phyloP scores from a whole-genome alignment of 2,113 vertebrate species.

The Pelusios castaneus region DNA sequence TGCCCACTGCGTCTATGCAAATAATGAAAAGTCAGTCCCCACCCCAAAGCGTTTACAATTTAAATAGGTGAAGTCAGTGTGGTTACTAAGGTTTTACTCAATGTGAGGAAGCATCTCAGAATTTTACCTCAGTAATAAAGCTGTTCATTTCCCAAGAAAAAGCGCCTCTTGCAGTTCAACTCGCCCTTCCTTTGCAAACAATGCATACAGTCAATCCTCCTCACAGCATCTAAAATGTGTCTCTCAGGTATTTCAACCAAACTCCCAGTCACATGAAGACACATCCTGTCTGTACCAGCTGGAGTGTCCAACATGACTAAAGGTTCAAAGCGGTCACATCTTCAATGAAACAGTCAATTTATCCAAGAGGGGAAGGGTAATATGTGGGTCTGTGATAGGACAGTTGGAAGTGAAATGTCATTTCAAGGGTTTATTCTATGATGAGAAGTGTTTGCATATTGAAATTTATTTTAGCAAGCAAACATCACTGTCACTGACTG shows the following conservation, averaged over 20 bases:
- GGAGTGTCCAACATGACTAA: background rate
- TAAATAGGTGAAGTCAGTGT: background rate
- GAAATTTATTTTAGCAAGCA: slow-evolving; percentile 27
- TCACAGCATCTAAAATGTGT: background rate
- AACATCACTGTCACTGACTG: background rate
- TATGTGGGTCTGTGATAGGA: background rate
- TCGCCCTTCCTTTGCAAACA: background rate
- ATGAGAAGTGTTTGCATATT: background rate
- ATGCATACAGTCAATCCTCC: background rate
- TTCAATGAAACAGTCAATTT: background rate
- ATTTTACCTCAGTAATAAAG: background rate
- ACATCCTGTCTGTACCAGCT: accelerated
- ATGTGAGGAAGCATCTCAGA: background rate
- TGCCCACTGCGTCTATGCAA: background rate
- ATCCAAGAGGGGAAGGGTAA: background rate
- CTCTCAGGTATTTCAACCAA: background rate
- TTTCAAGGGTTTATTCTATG: background rate
- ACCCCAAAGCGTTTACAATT: background rate
- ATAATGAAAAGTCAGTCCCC: background rate
- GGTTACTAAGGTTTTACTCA: background rate
- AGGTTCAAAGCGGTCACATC: background rate
- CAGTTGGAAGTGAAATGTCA: background rate
- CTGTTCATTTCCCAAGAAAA: background rate
- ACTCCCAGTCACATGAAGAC: background rate
- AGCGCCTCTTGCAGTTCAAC: background rate